A percentile compares a stretch with the other conserved stretches of the same genome.
Conservation (phyloP, 1,140 invertebrate species). For the Drosophila kanapiae region DNA sequence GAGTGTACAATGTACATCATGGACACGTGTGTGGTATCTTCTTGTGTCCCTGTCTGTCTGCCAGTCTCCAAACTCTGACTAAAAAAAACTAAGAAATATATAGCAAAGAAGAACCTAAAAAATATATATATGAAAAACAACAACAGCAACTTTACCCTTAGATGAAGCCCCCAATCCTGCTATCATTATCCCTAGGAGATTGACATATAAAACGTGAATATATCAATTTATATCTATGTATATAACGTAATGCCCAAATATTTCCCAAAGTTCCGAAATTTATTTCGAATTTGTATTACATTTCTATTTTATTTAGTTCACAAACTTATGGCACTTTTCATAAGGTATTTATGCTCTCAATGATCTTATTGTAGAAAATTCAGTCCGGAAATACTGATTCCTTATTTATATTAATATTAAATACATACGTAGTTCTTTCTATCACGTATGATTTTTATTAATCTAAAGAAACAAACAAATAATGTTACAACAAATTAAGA, state of each 20-base stretch:
- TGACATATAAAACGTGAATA: too few species aligned
- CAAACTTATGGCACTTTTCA: not conserved
- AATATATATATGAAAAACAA: slow-evolving; percentile 19
- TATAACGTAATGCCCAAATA: not conserved
- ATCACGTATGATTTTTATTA: too few species aligned
- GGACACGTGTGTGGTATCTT: slow-evolving; percentile 11
- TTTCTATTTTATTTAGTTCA: not conserved
- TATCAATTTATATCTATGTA: not conserved
- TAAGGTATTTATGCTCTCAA: too few species aligned
- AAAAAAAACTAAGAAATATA: not conserved
- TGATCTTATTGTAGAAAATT: too few species aligned
- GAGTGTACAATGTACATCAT: slow-evolving; percentile 20
- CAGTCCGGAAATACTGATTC: too few species aligned
- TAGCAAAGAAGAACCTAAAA: not conserved
- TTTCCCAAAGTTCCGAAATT: not conserved
- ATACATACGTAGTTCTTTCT: too few species aligned
- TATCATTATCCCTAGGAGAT: slow-evolving; percentile 3
- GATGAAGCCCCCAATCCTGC: slow-evolving; percentile 8
- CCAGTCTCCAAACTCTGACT: not conserved
- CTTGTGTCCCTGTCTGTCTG: slow-evolving; percentile 15
- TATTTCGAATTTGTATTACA: not conserved
- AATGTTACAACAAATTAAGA: too few species aligned
- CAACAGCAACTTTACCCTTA: slow-evolving; percentile 24
- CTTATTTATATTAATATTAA: too few species aligned
- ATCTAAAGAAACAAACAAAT: too few species aligned